Base-by-base conservation (phyloP, 2,113 vertebrate species). In the Scartelaos histophorus region DNA sequence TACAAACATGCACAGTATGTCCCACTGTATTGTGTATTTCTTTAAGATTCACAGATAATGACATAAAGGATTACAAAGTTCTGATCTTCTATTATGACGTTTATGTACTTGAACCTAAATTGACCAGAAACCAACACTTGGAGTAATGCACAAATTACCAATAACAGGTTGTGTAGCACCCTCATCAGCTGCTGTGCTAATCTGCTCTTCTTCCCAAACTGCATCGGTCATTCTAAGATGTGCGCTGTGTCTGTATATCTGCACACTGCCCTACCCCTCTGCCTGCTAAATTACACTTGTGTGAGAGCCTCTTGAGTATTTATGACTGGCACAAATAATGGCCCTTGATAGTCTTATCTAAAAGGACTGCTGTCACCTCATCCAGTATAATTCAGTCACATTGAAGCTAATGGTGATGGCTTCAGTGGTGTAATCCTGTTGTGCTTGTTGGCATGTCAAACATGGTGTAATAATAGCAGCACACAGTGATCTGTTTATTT, bases 291-390 rank as follows among this genome's bases (percentile, higher is more conserved):
- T 58, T 21, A 13, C 12, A 62, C 38, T 16, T 24, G 43, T 49
- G 43, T 64, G 3, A 57, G 9, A 58, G 19, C 24, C 19, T 54
- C 53, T 49, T 74, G 47, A 73, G 43, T 65, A 69, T 66, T 66
- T 65, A 29, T 80, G 54, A 46, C 67, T 17, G 35, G 43, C 71
- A 72, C 38, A 67, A 65, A 11, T 60, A 68, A 80, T 70, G 57
- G 13, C 49, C 49, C 7, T 66, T 71, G 73, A 79, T 81, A 69
- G 70, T 68, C 17, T 38, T 29, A 51, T 73, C 65, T 57, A 78
- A 67, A 67, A 29, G 17, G 57, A 66, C 25, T 45, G 12, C 49
- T 65, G 60, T 54, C 60, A 51, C 15, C 29, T 72, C 34, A 64
- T n/a, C 34, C 61, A 64, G 29, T 65, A 34, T 72, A 65, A 72